Base-by-base conservation (phyloP, 2,113 vertebrate species). In the Fregetta grallaria region DNA sequence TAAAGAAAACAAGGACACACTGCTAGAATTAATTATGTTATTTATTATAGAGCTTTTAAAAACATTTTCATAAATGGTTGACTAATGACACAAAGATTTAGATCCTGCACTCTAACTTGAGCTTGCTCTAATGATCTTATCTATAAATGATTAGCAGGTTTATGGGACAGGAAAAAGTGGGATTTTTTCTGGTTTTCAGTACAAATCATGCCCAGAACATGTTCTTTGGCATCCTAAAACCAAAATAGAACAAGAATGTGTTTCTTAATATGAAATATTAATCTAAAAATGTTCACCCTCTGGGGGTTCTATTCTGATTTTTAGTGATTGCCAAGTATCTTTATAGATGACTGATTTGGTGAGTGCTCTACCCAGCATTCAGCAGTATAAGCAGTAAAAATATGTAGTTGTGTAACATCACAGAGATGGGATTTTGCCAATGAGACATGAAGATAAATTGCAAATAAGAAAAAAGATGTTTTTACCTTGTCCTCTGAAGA, bases 81-180 rank as follows among this genome's bases (percentile, higher is more conserved):
- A 59, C 47, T 86, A 79, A 90, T 50, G 70, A 84, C 81, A 92
- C 74, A 94, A 91, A 92, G 50, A 92, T 96, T 96, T 93, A 95
- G 74, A 59, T 92, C 36, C 83, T 73, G 82, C 73, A 45, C 11
- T 92, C 36, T 76, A 86, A 92, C 49, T 91, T 91, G 61, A 61
- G 53, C 42, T 80, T 94, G n/a, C 70, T 92, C 42, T 88, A 86
- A 70, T 81, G 59, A 92, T 81, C 86, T 96, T 97, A 97, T 97
- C 84, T 96, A 75, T 25, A 93, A 92, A 73, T 67, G 44, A 97
- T 96, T 93, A 96, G 58, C 32, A 96, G 74, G 38, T 86, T 96
- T 95, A 88, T 91, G 44, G 78, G 36, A 65, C 65, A 92, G 76
- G 93, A 95, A 85, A 58, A 96, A 86, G 70, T 92, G 78, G 63